Evolutionary conservation across 2,113 vertebrate genomes (phyloP), one percentile per base, ranked within the genome.

Genomic region (Pica pica): DNA sequence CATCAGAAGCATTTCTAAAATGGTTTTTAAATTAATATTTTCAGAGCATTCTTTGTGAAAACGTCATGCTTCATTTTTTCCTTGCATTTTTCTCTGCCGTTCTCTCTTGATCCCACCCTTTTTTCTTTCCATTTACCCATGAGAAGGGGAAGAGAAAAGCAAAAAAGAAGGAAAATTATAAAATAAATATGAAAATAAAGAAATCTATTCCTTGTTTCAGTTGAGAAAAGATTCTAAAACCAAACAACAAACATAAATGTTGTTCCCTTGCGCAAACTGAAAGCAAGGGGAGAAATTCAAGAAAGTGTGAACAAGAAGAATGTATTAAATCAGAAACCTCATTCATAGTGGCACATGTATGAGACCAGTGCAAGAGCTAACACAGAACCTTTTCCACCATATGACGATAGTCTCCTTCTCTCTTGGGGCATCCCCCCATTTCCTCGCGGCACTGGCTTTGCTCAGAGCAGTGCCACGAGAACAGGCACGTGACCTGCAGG

Each of bases 261-360:
- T 52, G 47, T 52, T 81, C 30, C 18, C 17, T 21, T 41, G 30
- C 2, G 17, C 42, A 50, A 74, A 84, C 10, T 42, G 64, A 77
- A 87, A 81, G 16, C 73, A 70, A 55, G 30, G 14, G 30, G 52
- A 84, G 50, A 91, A 74, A 94, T 78, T 65, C 55, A 49, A 28
- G 15, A 6, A 56, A 73, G 39, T 7, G 9, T 50, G 33, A 81
- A 53, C 31, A 67, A 44, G 56, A 89, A 68, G 11, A 49, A 73
- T 1, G 0, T 16, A 33, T 16, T 42, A 37, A 71, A 69, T 63
- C 1, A 2, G 77, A 83, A 63, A 70, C 46, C 6, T 55, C 33
- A 26, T 24, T 13, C 5, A 1, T 13, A 74, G 59, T 3, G 7
- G 55, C 63, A 80, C 12, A 5, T 2, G 21, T 50, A 10, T 0